phyloP scores from a whole-genome alignment of 1,140 invertebrate species.

The Temnothorax longispinosus region DNA sequence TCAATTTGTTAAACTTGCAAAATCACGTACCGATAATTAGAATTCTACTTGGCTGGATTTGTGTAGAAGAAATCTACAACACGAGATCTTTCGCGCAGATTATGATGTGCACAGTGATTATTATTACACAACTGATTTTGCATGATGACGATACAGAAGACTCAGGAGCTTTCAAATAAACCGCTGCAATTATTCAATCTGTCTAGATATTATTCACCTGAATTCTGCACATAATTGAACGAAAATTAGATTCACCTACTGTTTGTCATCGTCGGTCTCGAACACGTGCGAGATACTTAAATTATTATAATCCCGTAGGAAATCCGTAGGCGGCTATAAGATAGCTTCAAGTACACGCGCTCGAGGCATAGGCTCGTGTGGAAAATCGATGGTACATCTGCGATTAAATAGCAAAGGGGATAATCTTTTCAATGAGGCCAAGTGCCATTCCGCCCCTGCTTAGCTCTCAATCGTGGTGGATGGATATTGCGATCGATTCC shows the following conservation, averaged over 20 bases:
- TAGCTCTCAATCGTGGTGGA: not conserved
- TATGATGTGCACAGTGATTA: not conserved
- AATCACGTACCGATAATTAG: not conserved
- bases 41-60: not conserved
- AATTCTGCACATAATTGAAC: not conserved
- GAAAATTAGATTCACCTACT: not conserved
- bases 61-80: not conserved
- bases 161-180: not conserved
- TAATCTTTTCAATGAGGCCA: conserved; percentile 59
- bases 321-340: not conserved
- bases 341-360: not conserved
- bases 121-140: not conserved
- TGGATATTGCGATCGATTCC: conserved; percentile 46
- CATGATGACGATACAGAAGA: not conserved
- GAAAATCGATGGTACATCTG: conserved; percentile 42
- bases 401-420: conserved; percentile 49
- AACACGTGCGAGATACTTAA: not conserved
- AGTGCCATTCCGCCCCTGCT: conserved; percentile 44
- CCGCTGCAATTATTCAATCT: not conserved
- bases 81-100: not conserved
- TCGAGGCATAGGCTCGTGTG: not conserved
- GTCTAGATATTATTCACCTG: not conserved
- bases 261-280: not conserved
- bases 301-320: conserved; percentile 12
- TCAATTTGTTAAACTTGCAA: conserved; percentile 6